Percentiles rank a stretch among this genome's conserved stretches.
These are phyloP conservation scores for Drosophila murphyi DNA, from an alignment of 1,140 invertebrate genomes.

Conservation along the genomic window DNA sequence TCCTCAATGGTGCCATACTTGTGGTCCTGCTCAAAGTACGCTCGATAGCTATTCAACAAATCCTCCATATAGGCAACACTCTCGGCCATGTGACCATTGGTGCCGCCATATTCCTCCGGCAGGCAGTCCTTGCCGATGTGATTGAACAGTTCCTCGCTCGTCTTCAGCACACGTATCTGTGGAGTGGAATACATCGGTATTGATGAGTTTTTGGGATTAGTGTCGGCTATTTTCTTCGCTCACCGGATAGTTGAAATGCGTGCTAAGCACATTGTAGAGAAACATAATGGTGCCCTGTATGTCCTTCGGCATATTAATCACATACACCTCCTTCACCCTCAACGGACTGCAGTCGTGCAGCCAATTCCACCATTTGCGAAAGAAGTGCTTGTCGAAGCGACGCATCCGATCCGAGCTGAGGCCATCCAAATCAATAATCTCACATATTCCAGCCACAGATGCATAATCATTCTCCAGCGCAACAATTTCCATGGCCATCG, in stretches of 20 bases:
- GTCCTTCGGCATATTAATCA: slow-evolving; percentile 85
- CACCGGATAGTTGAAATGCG: slow-evolving; percentile 71
- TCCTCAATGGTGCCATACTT: slow-evolving; percentile 86
- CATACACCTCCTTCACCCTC: slow-evolving; percentile 85
- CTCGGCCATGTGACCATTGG: slow-evolving; percentile 84
- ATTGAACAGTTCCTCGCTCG: slow-evolving; percentile 85
- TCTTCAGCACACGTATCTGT: slow-evolving; percentile 69
- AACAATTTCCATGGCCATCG: slow-evolving; percentile 85
- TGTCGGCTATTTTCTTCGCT: not conserved
- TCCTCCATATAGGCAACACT: slow-evolving; percentile 86
- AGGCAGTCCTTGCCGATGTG: slow-evolving; percentile 85
- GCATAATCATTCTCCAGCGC: slow-evolving; percentile 84
- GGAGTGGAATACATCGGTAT: not conserved
- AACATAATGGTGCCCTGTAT: slow-evolving; percentile 70
- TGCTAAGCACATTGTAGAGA: slow-evolving; percentile 68
- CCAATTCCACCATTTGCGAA: slow-evolving; percentile 85
- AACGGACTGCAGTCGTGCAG: slow-evolving; percentile 85
- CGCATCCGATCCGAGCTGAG: slow-evolving; percentile 84
- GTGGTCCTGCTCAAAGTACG: slow-evolving; percentile 86
- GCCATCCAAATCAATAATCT: slow-evolving; percentile 85
- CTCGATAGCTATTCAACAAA: slow-evolving; percentile 85
- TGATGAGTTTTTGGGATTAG: not conserved
- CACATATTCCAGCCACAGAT: slow-evolving; percentile 82
- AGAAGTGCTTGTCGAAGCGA: slow-evolving; percentile 84
- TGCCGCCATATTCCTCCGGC: slow-evolving; percentile 87